These are phyloP conservation scores for Chlorops oryzae DNA, from an alignment of 1,140 invertebrate genomes.

Conservation along the genomic window DNA sequence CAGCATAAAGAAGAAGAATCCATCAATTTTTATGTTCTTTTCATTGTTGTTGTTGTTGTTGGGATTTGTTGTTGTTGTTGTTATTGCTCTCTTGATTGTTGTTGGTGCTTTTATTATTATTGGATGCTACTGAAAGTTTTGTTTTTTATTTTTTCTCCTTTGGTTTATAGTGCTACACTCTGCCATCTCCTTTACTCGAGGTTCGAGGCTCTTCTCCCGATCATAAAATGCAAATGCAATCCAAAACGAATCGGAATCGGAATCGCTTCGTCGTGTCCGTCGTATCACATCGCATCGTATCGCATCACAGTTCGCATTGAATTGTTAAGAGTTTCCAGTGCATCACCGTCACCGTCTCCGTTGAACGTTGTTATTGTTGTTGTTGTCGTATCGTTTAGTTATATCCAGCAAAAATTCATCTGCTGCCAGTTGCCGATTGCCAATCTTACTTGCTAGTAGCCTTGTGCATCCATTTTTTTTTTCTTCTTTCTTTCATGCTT, in stretches of 20 bases:
- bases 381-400: too few relatives aligned
- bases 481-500: slow-evolving; percentile 9
- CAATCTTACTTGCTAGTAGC: too few relatives aligned
- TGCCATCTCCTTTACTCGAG: neutral
- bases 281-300: slow-evolving; percentile 8
- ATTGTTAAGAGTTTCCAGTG: too few relatives aligned
- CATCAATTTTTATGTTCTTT: slow-evolving; percentile 45
- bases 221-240: slow-evolving; percentile 45
- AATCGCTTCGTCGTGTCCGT: neutral
- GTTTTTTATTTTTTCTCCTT: too few relatives aligned
- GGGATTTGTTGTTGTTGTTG: slow-evolving; percentile 32
- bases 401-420: too few relatives aligned
- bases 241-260: slow-evolving; percentile 32
- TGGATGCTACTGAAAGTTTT: too few relatives aligned
- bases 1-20: slow-evolving; percentile 41
- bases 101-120: neutral
- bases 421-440: too few relatives aligned
- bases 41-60: slow-evolving; percentile 35
- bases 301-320: too few relatives aligned
- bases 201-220: slow-evolving; percentile 11
- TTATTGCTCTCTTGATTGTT: slow-evolving; percentile 8
- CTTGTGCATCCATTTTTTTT: slow-evolving; percentile 6
- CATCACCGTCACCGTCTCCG: too few relatives aligned
- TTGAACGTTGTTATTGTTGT: too few relatives aligned
- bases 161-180: too few relatives aligned